These are phyloP conservation scores for Mayetiola destructor DNA, from an alignment of 2,888 invertebrate species.

Conservation along the genomic window DNA sequence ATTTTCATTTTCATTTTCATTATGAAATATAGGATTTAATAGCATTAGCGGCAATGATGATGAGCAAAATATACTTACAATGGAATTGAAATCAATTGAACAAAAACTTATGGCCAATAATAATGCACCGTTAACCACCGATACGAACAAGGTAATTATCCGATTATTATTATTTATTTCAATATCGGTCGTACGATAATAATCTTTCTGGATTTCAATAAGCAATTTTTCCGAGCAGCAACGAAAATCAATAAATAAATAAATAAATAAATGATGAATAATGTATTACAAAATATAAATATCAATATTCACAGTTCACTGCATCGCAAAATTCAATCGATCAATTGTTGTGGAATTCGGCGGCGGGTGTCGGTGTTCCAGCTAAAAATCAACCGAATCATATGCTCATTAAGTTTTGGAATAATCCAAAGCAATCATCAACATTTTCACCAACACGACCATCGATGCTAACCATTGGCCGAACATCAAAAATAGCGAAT, in stretches of 20 bases:
- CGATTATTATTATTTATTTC: no score
- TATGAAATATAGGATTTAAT: neutral
- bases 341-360: neutral
- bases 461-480: neutral
- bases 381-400: neutral
- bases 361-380: neutral
- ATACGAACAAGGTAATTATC: constrained; percentile 2
- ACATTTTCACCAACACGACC: neutral
- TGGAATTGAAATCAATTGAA: constrained; percentile 45
- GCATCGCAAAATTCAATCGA: neutral
- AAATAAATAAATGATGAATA: neutral
- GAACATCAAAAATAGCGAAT: neutral
- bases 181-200: no score
- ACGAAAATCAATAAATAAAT: neutral
- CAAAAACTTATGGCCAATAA: constrained; percentile 36
- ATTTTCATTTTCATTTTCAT: neutral
- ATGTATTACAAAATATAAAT: neutral
- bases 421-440: neutral
- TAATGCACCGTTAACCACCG: neutral
- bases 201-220: no score
- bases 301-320: neutral
- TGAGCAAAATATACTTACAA: constrained; percentile 42
- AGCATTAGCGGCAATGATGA: constrained; percentile 41
- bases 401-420: constrained; percentile 1
- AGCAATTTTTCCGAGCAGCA: neutral